These are phyloP conservation scores for Coregonus clupeaformis DNA, from an alignment of 2,113 vertebrate species.

Conservation along the genomic window DNA sequence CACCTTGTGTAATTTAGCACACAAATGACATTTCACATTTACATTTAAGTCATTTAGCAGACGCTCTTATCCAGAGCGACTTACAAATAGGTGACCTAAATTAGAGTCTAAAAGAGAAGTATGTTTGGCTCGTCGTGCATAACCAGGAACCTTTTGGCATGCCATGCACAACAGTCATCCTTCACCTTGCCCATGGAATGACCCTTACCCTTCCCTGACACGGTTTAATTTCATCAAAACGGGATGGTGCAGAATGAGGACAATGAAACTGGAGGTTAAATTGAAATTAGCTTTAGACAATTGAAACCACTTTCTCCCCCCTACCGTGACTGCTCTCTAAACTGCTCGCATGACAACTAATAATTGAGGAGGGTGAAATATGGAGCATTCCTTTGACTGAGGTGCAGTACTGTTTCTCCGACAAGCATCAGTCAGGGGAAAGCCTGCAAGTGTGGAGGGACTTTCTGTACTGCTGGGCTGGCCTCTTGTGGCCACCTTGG, in stretches of 20 bases:
- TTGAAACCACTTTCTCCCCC: conserved; percentile 19
- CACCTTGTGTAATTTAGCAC: conserved; percentile 12
- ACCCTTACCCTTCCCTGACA: background rate
- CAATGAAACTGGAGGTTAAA: background rate
- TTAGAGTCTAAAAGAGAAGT: conserved; percentile 11
- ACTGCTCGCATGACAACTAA: conserved; percentile 18
- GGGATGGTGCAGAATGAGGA: background rate
- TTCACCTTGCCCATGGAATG: background rate
- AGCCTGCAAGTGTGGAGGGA: background rate
- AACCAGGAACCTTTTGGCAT: background rate
- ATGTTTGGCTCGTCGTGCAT: background rate
- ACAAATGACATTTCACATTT: too few relatives aligned
- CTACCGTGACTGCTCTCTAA: background rate
- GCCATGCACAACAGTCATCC: background rate
- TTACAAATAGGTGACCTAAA: too few relatives aligned
- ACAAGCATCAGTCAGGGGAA: background rate
- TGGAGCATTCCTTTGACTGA: conserved; percentile 5
- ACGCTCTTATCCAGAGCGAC: too few relatives aligned
- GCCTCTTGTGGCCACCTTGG: conserved; percentile 44
- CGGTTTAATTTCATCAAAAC: background rate
- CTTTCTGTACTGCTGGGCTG: conserved; percentile 25
- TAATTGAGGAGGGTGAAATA: conserved; percentile 27
- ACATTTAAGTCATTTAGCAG: too few relatives aligned
- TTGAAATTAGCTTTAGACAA: conserved; percentile 24
- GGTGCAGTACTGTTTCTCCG: background rate